phyloP scores from a whole-genome alignment of 2,113 vertebrate genomes.

The Spea bombifrons region DNA sequence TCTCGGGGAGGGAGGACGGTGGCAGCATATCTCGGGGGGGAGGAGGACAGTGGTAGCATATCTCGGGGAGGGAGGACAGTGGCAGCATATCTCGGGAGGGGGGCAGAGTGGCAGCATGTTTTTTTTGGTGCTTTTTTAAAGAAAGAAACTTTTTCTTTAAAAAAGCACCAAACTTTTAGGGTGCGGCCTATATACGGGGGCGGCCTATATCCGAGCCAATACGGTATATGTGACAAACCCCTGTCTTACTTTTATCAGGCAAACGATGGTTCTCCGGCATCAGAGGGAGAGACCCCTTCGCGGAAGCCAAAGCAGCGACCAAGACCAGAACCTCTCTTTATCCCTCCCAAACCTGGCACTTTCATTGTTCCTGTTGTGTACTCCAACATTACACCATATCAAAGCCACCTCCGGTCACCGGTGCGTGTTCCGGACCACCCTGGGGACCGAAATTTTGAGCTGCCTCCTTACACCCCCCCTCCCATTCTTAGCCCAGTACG shows the following conservation, averaged over 20 bases:
- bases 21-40: no score
- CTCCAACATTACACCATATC: constrained; percentile 90
- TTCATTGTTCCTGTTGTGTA: constrained; percentile 90
- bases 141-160: no score
- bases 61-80: no score
- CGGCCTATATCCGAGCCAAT: no score
- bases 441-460: constrained; percentile 72
- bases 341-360: constrained; percentile 87
- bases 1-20: no score
- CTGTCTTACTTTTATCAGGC: neutral
- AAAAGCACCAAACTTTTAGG: no score
- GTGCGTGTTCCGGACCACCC: constrained; percentile 85
- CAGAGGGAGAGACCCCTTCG: constrained; percentile 74
- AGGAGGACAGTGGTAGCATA: no score
- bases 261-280: constrained; percentile 58
- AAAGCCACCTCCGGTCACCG: constrained; percentile 94
- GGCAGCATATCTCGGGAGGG: no score
- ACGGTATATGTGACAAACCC: no score
- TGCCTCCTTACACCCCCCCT: constrained; percentile 93
- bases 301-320: constrained; percentile 88
- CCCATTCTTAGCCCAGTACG: constrained; percentile 97
- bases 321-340: constrained; percentile 92
- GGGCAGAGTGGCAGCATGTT: no score
- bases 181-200: no score
- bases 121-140: no score